Conservation (phyloP, 1,140 invertebrate species). For the Meloidogyne chitwoodi region DNA sequence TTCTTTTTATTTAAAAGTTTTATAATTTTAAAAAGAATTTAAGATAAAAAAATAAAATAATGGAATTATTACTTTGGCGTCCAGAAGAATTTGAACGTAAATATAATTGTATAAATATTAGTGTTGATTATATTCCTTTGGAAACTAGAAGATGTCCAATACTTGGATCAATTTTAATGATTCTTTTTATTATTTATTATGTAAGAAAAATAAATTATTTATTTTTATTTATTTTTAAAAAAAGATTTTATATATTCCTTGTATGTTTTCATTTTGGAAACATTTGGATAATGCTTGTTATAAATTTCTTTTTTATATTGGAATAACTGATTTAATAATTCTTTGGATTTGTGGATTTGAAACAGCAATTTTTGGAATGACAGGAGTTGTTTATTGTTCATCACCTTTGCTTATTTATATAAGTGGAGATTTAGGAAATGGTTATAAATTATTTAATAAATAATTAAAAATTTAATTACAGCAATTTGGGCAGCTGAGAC, state of each 20-base stretch:
- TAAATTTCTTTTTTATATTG: slow-evolving; percentile 15
- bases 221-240: background rate
- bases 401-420: background rate
- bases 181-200: background rate
- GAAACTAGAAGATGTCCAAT: background rate
- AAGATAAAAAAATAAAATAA: background rate
- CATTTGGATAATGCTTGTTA: slow-evolving; percentile 12
- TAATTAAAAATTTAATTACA: background rate
- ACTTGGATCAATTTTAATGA: background rate
- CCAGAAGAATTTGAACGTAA: slow-evolving; percentile 2
- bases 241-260: slow-evolving; percentile 1
- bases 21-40: no score
- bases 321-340: background rate
- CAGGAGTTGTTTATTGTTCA: background rate
- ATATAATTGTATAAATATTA: slow-evolving; percentile 10
- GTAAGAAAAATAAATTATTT: background rate
- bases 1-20: no score
- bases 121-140: slow-evolving; percentile 9
- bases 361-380: background rate
- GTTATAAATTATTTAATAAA: background rate
- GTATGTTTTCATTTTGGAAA: slow-evolving; percentile 1
- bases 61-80: slow-evolving; percentile 12
- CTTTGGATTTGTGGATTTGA: slow-evolving; percentile 5
- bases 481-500: background rate
- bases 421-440: background rate